phyloP scores from a whole-genome alignment of 2,797 vertebrate genomes.

The Heteromormyrus szaboi region DNA sequence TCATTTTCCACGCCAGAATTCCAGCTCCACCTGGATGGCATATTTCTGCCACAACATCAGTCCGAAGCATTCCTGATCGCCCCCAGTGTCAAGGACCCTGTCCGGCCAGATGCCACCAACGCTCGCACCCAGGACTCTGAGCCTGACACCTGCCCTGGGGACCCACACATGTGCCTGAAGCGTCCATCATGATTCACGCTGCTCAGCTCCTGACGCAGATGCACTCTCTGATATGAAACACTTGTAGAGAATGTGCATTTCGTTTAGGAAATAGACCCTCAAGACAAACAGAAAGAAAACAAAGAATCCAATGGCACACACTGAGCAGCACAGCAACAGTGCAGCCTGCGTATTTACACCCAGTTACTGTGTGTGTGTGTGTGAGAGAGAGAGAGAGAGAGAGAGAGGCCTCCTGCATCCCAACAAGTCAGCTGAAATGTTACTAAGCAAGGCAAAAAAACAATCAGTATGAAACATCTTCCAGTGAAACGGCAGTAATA shows the following conservation, averaged over 20 bases:
- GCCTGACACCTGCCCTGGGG: not conserved
- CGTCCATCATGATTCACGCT: not conserved
- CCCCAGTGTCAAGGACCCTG: not conserved
- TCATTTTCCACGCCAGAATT: not conserved
- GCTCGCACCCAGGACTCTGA: not conserved
- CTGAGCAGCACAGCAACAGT: not conserved
- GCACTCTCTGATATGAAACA: conserved; percentile 61
- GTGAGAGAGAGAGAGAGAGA: too few species aligned
- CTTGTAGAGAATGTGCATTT: conserved; percentile 61
- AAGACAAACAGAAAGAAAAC: conserved; percentile 25
- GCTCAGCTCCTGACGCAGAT: conserved; percentile 61
- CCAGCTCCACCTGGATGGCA: not conserved
- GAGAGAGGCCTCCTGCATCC: conserved; percentile 31
- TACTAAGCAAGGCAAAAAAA: conserved; percentile 29
- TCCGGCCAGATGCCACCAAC: not conserved
- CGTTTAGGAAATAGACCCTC: conserved; percentile 50
- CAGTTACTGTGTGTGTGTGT: not conserved
- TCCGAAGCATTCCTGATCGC: not conserved
- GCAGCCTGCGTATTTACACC: not conserved
- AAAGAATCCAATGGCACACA: not conserved
- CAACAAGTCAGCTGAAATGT: conserved; percentile 46
- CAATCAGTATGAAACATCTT: not conserved
- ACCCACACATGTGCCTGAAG: not conserved
- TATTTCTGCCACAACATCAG: not conserved
- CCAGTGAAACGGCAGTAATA: not conserved